Evolutionary conservation across 2,888 invertebrate genomes (phyloP), one percentile per base, ranked within the genome.

Genomic region (Geotrupes spiniger): DNA sequence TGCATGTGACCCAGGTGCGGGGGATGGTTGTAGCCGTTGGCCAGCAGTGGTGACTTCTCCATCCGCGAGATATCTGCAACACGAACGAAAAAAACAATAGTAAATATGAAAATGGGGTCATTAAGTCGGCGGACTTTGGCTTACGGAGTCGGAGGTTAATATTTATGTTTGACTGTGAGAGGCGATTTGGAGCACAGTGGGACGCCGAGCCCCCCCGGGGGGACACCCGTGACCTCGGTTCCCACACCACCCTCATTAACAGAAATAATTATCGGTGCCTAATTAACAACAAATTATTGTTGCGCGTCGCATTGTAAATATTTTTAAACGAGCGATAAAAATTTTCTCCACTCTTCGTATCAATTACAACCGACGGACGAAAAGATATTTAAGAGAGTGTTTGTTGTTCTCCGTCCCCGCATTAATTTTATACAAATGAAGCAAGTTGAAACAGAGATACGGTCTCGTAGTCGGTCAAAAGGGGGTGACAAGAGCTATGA

Each of bases 11-110:
- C 82, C 73, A 91, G 87, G 52, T 90, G 89, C 49, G 93, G 93
- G 51, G 92, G 93, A 60, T 92, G 92, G 76, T 92, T 93, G 81
- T 93, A 94, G 55, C 94, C 94, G 70, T 94, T 94, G 51, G 92
- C 92, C 62, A 94, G 78, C 29, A 93, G 79, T 21, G 93, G 93
- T 12, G 92, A 92, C 74, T 94, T 93, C 74, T 94, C 93, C 83
- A 92, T 78, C 59, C 92, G 82, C 41, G 89, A 87, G 75, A 90
- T 86, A 76, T 92, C 91, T 90, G 81, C 40, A 78, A 75, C 10
- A 14, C 33, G 33, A 33, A 33, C 12, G 11, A 12, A 29, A 12
- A 33, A 14, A 3, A 31, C 14, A 42, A 31, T 15, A 11, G 33
- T 33, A 33, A 12, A 15, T 10, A 33, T 33, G 33, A 14, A 14